Evolutionary conservation across 2,113 vertebrate genomes (phyloP).

Genomic region (Sigmodon hispidus): DNA sequence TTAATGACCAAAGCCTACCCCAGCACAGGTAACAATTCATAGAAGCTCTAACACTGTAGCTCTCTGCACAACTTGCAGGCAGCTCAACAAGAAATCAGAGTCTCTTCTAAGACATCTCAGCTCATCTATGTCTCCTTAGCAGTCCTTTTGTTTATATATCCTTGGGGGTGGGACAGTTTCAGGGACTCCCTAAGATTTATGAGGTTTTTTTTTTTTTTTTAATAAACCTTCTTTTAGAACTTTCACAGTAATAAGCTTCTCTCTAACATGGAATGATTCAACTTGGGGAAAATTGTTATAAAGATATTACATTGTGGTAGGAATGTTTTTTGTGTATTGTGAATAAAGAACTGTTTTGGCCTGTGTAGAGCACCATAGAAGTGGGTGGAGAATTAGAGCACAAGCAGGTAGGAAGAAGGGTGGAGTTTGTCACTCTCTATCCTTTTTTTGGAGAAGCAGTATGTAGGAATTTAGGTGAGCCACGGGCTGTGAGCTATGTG

Average conservation of each 20-base stretch:
- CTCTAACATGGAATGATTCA: not conserved
- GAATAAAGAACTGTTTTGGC: too few species aligned
- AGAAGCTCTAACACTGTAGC: not conserved
- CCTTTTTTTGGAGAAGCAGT: too few species aligned
- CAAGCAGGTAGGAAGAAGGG: too few species aligned
- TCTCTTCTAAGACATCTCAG: not conserved
- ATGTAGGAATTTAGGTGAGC: too few species aligned
- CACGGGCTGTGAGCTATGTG: too few species aligned
- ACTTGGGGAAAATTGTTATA: too few species aligned
- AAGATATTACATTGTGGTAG: too few species aligned
- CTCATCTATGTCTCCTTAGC: not conserved
- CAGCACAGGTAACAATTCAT: not conserved
- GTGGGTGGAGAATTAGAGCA: too few species aligned
- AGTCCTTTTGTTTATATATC: not conserved
- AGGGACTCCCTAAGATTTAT: not conserved
- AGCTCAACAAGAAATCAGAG: not conserved
- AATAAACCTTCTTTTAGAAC: not conserved
- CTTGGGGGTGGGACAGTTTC: not conserved
- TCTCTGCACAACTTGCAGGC: not conserved
- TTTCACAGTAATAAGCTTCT: not conserved
- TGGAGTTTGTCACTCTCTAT: too few species aligned
- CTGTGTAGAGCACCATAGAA: too few species aligned
- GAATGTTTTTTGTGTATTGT: too few species aligned
- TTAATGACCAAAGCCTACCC: not conserved
- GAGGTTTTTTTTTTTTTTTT: not conserved